Base-by-base conservation (phyloP, 1,140 invertebrate genomes). In the Trichogramma pretiosum region DNA sequence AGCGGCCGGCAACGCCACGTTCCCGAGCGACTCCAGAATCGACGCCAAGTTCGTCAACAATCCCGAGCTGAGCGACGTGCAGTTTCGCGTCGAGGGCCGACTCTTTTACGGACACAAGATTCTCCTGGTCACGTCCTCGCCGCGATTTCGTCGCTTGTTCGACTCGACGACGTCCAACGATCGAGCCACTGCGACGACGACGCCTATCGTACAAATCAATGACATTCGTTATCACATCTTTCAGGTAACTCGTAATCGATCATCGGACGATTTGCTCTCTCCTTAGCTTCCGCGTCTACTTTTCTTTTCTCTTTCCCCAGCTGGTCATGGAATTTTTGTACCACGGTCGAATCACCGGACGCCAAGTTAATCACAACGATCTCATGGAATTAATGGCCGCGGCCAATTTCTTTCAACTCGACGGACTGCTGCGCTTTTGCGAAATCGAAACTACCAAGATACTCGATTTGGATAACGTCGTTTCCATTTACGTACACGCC, bases 91-190 rank as follows among this genome's bases (percentile, higher is more conserved):
- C 9, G 89, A 93, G 70, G 88, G 88, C 1, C 77, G 87, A 44
- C 76, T 93, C n/a, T 93, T 94, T 67, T 93, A 93, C 65, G 90
- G 89, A 1, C 91, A 94, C 65, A 93, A 92, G 74, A 93, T 93
- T 42, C 88, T 94, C 22, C 72, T 94, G 23, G 87, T 93, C 18
- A 93, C 89, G 10, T 89, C 89, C 28, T 93, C 89, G 8, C 80
- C 87, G 13, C 75, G 87, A 46, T 84, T 93, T 55, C 80, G 88
- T 56, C 84, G 83, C 33, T 91, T 93, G 89, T 72, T 94, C 18
- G 88, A 80, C 58, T 83, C 83, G 3, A 85, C 86, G 60, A 63
- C 84, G 36, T 83, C 80, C 56, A 83, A 88, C 55, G 82, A 82
- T 11, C 83, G 75, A 88, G 33, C 86, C 87, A n/a, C n/a, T 83